Evolutionary conservation across 2,113 vertebrate species (phyloP).

Genomic region (Serinus canaria): DNA sequence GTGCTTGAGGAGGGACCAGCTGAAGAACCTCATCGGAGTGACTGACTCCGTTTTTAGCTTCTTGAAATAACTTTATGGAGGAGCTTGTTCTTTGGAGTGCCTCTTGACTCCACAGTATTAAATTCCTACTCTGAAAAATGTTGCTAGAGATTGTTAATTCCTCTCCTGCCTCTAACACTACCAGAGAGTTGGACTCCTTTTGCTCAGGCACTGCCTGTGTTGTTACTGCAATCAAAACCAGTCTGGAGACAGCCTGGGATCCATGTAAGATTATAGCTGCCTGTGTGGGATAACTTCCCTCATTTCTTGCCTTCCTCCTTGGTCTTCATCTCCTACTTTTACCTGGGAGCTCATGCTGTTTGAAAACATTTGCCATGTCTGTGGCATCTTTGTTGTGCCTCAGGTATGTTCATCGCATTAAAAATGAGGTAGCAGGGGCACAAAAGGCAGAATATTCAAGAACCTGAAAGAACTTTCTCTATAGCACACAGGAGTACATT

Average conservation of each 20-base stretch:
- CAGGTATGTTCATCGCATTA: neutral
- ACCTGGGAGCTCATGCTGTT: neutral
- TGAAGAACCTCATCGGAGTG: neutral
- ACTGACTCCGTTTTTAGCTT: neutral
- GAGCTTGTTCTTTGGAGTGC: slow-evolving; percentile 16
- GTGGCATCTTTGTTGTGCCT: neutral
- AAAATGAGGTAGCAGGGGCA: neutral
- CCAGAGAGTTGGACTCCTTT: neutral
- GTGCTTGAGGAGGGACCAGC: neutral
- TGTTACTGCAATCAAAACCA: neutral
- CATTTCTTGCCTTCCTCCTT: neutral
- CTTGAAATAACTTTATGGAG: neutral
- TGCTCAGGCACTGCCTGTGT: neutral
- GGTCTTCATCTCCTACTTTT: neutral
- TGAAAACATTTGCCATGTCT: neutral
- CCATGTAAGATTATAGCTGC: neutral
- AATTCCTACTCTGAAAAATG: neutral
- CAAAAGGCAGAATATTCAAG: neutral
- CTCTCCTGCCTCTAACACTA: neutral
- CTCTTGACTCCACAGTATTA: neutral
- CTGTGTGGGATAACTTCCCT: neutral
- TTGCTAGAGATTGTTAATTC: neutral
- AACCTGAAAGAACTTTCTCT: neutral
- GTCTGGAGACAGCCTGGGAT: neutral
- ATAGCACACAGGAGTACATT: neutral